These are phyloP conservation scores for Microctenopoma lineatum DNA, from an alignment of 2,797 vertebrate species.

Conservation along the genomic window DNA sequence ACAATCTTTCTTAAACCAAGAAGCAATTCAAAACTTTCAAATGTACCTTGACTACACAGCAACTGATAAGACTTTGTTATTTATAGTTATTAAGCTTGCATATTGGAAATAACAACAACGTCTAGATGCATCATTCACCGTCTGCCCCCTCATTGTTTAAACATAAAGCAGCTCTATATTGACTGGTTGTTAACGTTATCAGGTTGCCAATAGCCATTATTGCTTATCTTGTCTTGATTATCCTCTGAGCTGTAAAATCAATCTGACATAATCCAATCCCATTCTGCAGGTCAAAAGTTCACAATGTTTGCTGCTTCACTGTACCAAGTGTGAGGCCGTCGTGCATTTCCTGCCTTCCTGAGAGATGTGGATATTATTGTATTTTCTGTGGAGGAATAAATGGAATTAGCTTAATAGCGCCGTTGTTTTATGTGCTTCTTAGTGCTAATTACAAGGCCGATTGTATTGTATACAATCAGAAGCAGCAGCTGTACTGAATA, in stretches of 20 bases:
- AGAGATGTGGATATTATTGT: constrained; percentile 20
- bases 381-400: constrained; percentile 36
- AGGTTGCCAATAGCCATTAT: constrained; percentile 79
- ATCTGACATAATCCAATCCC: constrained; percentile 73
- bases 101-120: constrained; percentile 14
- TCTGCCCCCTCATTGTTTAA: constrained; percentile 58
- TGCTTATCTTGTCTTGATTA: constrained; percentile 81
- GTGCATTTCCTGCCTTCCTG: constrained; percentile 3
- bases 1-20: not conserved
- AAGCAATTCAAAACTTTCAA: not conserved
- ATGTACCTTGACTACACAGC: not conserved
- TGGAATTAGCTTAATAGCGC: constrained; percentile 49
- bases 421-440: constrained; percentile 44
- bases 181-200: constrained; percentile 74
- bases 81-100: not conserved
- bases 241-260: constrained; percentile 76
- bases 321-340: constrained; percentile 16
- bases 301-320: constrained; percentile 40
- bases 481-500: constrained; percentile 39
- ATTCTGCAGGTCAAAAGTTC: constrained; percentile 67
- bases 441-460: constrained; percentile 63
- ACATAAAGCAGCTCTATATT: constrained; percentile 61
- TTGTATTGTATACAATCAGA: constrained; percentile 53
- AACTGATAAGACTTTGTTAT: not conserved
- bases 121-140: constrained; percentile 27